Evolutionary conservation across 2,888 invertebrate genomes (phyloP), one percentile per base, ranked within the genome.

Genomic region (Philaethria dido): DNA sequence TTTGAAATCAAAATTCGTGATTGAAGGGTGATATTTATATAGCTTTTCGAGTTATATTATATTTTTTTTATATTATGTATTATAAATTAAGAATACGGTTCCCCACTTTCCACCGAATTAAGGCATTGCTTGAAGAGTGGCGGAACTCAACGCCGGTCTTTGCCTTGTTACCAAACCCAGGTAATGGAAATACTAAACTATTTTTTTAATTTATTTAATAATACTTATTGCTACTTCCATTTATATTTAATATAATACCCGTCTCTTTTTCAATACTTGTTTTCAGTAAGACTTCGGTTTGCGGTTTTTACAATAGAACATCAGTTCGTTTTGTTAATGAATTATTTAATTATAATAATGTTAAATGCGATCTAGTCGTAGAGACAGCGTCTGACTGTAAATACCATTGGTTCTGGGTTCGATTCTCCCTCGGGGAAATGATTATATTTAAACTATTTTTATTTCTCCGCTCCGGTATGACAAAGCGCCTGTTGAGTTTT

Each of bases 1-100:
- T 60, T 60, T 60, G 33, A 20, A 42, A 25, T n/a, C 18, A 14
- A 47, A 60, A 33, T 47, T n/a, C 1, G 20, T n/a, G 25, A 5
- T 57, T 57, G 11, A 16, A 16, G 22, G 42, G 42, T 42, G 11
- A 22, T 39, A 55, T 39, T 39, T 42, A 22, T 0, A 9, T 6
- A 42, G 16, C 8, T 25, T 39, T 36, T 22, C 9, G 20, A 22
- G 2, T 39, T 22, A 9, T 39, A 36, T 47, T 11, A 47, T 20
- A 18, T 18, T 18, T 18, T 20, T 47, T 11, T 11, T 18, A 18
- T 2, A 11, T 47, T 11, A 20, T 8, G 22, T 47, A 22, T 47
- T 47, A 16, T 18, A 18, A 18, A 18, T 18, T 18, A 6, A 33
- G 33, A 29, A 4, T 29, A 4, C 9, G 4, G 5, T 8, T 33